Evolutionary conservation across 2,888 invertebrate genomes (phyloP), one percentile per base, ranked within the genome.

Genomic region (Diaprepes abbreviatus): DNA sequence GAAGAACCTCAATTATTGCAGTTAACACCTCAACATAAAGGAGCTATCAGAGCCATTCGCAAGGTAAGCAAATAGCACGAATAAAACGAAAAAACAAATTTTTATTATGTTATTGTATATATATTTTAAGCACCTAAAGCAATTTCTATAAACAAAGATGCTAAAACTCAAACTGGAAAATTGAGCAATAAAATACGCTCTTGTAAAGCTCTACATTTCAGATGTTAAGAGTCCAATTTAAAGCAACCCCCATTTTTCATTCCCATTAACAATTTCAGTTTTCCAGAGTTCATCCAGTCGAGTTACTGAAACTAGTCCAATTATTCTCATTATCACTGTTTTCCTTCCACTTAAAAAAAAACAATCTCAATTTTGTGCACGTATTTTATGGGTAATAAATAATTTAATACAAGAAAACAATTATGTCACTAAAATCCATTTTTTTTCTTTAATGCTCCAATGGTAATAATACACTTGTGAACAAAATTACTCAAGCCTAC

Each of bases 11-110:
- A 92, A 79, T 92, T 90, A 83, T 88, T 92, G 79, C 92, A 94
- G 79, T 87, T 96, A 79, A 96, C 96, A 70, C 91, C 92, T 80
- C 91, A 90, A 80, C 94, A 97, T 84, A 96, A 95, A 86, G 91
- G 92, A 75, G 96, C 94, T 76, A 96, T 97, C 83, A 88, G 97
- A 82, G 93, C 95, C 76, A 92, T 96, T 83, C 88, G 97, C 86
- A 95, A 96, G 92, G 94, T 94, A 88, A 85, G 88, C 48, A 21
- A 0, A 10, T n/a, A n/a, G n/a, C n/a, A n/a, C n/a, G n/a, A n/a
- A n/a, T n/a, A n/a, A n/a, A n/a, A n/a, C n/a, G n/a, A n/a, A n/a
- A n/a, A n/a, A n/a, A n/a, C n/a, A n/a, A n/a, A n/a, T n/a, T n/a
- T n/a, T n/a, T n/a, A n/a, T n/a, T n/a, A n/a, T n/a, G n/a, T n/a